These are phyloP conservation scores for Phaenicophaeus curvirostris DNA, from an alignment of 2,797 vertebrate species.

Conservation along the genomic window DNA sequence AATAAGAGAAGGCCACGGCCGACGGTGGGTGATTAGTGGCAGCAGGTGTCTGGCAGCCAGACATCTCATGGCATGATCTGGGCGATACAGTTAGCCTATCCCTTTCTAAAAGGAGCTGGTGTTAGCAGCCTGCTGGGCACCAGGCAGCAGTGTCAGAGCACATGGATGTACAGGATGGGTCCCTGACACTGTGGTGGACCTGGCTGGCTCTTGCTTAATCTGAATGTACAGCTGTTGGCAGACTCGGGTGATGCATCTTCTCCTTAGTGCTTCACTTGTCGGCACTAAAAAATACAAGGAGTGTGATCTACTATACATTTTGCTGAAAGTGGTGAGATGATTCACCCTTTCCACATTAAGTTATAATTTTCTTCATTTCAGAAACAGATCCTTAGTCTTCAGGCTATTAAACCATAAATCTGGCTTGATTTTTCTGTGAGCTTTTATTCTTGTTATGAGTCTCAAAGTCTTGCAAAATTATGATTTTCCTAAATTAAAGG, in stretches of 20 bases:
- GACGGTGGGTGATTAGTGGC: not conserved
- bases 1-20: not conserved
- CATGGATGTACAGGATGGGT: not conserved
- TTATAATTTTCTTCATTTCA: not conserved
- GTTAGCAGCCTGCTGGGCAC: not conserved
- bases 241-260: not conserved
- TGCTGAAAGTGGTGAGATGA: not conserved
- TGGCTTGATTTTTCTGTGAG: not conserved
- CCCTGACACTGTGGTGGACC: not conserved
- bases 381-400: not conserved
- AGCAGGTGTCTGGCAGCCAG: not conserved
- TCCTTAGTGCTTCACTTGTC: not conserved
- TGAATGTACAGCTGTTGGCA: not conserved
- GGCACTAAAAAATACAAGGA: not conserved
- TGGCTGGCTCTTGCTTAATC: not conserved
- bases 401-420: not conserved
- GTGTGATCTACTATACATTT: not conserved
- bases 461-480: not conserved
- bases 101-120: not conserved
- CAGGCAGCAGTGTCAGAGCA: not conserved
- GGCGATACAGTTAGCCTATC: accelerated
- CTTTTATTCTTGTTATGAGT: not conserved
- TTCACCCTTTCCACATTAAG: not conserved
- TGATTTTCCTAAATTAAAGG: not conserved
- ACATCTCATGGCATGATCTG: not conserved